Conservation (phyloP, 2,888 invertebrate genomes). For the Chaetogeoica ovagalla region DNA sequence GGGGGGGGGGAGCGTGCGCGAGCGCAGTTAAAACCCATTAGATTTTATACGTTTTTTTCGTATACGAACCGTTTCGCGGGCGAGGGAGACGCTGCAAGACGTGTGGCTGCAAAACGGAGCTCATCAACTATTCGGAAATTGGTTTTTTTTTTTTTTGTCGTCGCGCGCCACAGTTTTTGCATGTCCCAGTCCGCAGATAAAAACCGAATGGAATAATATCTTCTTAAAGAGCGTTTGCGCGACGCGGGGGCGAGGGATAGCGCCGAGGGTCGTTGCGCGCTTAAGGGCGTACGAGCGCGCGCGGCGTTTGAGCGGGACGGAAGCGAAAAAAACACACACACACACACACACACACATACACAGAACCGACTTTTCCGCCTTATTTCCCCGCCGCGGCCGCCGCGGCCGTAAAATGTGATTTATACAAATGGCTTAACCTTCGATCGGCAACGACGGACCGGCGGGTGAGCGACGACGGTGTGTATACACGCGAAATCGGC, state of each 20-base stretch:
- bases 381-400: conserved; percentile 13
- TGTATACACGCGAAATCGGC: not conserved
- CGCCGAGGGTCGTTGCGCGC: conserved; percentile 52
- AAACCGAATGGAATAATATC: conserved; percentile 47
- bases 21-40: too few relatives aligned
- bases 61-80: too few relatives aligned
- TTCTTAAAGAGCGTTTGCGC: conserved; percentile 44
- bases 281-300: conserved; percentile 12
- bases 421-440: conserved; percentile 53
- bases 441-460: conserved; percentile 35
- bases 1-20: too few relatives aligned
- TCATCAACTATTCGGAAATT: conserved; percentile 53
- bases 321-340: conserved; percentile 5
- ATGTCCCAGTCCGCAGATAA: conserved; percentile 53
- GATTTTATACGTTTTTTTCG: too few relatives aligned
- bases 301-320: too few relatives aligned
- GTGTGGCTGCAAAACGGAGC: conserved; percentile 22
- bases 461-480: not conserved
- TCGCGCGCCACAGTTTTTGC: conserved; percentile 41
- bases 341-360: conserved; percentile 1
- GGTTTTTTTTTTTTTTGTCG: conserved; percentile 32
- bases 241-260: not conserved
- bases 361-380: conserved; percentile 42
- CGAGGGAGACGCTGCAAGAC: too few relatives aligned
- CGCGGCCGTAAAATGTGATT: conserved; percentile 48